Conservation (phyloP, 2,113 vertebrate genomes). For the Cygnus buccinator region DNA sequence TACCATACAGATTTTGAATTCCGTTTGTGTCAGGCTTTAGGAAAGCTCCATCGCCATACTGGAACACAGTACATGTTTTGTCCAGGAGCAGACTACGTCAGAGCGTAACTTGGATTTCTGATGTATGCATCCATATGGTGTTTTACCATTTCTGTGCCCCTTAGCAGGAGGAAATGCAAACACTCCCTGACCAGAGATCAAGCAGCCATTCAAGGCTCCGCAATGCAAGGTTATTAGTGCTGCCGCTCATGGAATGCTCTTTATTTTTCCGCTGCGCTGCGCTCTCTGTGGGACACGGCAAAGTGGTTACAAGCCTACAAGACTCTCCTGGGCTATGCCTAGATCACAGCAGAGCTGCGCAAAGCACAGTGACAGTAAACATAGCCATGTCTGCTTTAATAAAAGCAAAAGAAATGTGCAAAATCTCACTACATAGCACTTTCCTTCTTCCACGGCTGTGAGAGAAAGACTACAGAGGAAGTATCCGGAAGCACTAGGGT, state of each 20-base stretch:
- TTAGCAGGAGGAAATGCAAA: neutral
- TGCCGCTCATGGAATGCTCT: fast-evolving
- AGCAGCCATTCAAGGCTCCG: neutral
- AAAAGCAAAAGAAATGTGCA: neutral
- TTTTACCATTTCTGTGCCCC: neutral
- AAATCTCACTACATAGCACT: neutral
- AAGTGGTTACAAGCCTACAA: neutral
- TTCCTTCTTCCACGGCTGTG: neutral
- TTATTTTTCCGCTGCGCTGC: neutral
- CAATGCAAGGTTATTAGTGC: neutral
- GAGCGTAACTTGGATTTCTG: neutral
- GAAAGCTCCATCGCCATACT: neutral
- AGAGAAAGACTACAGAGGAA: neutral
- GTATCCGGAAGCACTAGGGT: neutral
- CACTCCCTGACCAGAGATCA: neutral
- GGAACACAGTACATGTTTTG: neutral
- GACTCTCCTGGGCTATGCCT: neutral
- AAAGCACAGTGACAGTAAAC: neutral
- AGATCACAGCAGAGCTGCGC: neutral
- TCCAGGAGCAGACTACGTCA: fast-evolving
- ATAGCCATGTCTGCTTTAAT: neutral
- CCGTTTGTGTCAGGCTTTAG: neutral
- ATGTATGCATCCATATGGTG: neutral
- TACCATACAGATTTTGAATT: neutral
- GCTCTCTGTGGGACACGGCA: neutral